Evolutionary conservation across 2,888 invertebrate species (phyloP), one percentile per base, ranked within the genome.

Genomic region (Sceliomorpha sp.): DNA sequence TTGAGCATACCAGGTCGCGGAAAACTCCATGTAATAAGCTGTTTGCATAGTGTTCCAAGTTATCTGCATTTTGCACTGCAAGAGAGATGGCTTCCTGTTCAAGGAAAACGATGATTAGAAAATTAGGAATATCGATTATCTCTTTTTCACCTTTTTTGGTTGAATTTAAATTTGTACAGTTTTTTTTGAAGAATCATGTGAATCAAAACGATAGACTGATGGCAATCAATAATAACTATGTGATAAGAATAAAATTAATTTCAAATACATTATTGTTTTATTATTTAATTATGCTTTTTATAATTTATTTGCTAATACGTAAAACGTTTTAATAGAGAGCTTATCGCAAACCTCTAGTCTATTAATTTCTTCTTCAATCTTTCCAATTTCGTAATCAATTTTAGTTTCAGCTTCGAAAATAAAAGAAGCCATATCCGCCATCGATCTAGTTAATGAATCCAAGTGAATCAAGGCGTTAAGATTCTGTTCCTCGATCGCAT

Each of bases 401-500:
- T 81, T 77, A 10, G 84, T 81, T 77, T 90, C 90, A 0, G 92
- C 89, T 6, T 79, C 73, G 26, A 84, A 83, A 74, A 92, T 90
- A 5, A 87, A 89, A 24, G 89, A 86, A 14, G 88, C 88, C 56
- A 92, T 86, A 36, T 87, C 89, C 26, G 89, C 89, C 44, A 91
- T 86, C 12, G 90, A 90, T 6, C 90, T 90, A 0, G 90, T 89
- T 37, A 93, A 75, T 66, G 91, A 90, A 70, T 91, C 91, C 1
- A 92, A 89, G 74, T 93, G 91, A 31, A 91, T 87, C 72, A 93
- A 89, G 47, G 92, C 91, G 81, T 92, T 91, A 50, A 93, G 84
- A 80, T 93, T 92, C 78, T 93, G 93, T 70, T 90, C 86, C 82
- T 92, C 92, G 80, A 92, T 91, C 20, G 89, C 89, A 53, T 90